Percentiles rank a stretch among this genome's conserved stretches.
phyloP scores from a whole-genome alignment of 2,888 invertebrate species.

The Phyllotreta cruciferae region DNA sequence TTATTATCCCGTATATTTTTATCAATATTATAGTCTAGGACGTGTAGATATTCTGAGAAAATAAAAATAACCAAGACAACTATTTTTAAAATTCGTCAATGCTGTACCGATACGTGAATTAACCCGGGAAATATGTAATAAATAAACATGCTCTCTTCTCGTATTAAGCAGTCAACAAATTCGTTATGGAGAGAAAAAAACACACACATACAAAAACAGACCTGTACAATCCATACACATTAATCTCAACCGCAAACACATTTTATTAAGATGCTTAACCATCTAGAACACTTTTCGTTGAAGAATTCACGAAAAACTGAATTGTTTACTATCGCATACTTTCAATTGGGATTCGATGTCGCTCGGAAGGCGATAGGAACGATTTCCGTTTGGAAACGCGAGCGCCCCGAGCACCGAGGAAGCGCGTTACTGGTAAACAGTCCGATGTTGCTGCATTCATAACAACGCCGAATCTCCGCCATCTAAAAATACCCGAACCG shows the following conservation, averaged over 20 bases:
- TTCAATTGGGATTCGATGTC: constrained; percentile 5
- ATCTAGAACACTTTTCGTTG: constrained; percentile 44
- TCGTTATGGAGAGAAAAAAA: constrained; percentile 25
- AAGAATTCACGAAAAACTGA: not conserved
- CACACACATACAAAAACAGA: constrained; percentile 49
- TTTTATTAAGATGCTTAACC: constrained; percentile 53
- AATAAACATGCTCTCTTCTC: too few relatives aligned
- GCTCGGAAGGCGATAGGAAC: not conserved
- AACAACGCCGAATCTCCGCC: too few relatives aligned
- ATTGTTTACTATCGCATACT: not conserved
- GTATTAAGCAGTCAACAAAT: not conserved
- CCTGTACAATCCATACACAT: constrained; percentile 67
- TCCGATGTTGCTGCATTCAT: too few relatives aligned
- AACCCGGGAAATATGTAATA: not conserved
- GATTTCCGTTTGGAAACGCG: too few relatives aligned
- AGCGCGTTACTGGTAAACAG: too few relatives aligned
- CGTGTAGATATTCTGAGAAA: not conserved
- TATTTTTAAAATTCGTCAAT: constrained; percentile 22
- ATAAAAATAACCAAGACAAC: constrained; percentile 18
- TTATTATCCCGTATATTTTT: too few relatives aligned
- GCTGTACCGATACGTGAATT: constrained; percentile 7
- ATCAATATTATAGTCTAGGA: not conserved
- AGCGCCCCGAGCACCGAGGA: too few relatives aligned
- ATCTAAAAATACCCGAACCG: too few relatives aligned
- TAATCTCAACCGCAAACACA: constrained; percentile 63